Percentiles rank a stretch among this genome's conserved stretches.
These are phyloP conservation scores for Zoanthus gigantus DNA, from an alignment of 92 coral and sea anemone species.

Conservation along the genomic window DNA sequence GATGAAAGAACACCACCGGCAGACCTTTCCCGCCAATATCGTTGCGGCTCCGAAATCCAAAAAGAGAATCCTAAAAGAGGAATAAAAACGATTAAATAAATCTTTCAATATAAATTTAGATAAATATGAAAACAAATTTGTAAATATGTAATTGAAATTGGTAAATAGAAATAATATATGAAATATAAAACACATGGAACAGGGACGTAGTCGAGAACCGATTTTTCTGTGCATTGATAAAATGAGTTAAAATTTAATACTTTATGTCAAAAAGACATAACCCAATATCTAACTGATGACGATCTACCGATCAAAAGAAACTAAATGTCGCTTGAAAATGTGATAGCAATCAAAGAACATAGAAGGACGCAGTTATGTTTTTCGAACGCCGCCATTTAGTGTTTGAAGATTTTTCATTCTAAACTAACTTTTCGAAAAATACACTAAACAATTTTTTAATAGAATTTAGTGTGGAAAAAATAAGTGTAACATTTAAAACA, in stretches of 20 bases:
- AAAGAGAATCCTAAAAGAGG: slow-evolving; percentile 1
- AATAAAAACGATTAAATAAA: neutral
- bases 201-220: neutral
- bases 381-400: neutral
- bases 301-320: neutral
- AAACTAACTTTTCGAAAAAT: neutral
- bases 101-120: neutral
- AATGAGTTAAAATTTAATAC: slow-evolving; percentile 7
- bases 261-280: neutral
- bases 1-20: slow-evolving; percentile 45
- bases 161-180: neutral
- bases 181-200: neutral
- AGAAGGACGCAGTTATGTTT: neutral
- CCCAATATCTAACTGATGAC: neutral
- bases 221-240: neutral
- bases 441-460: neutral
- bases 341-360: neutral
- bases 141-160: neutral
- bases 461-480: neutral
- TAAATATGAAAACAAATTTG: neutral
- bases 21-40: slow-evolving; percentile 30
- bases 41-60: slow-evolving; percentile 19
- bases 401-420: neutral
- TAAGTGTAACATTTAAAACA: neutral
- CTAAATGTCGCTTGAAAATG: neutral